phyloP scores from a whole-genome alignment of 1,140 invertebrate genomes.

The Aphidius gifuensis region DNA sequence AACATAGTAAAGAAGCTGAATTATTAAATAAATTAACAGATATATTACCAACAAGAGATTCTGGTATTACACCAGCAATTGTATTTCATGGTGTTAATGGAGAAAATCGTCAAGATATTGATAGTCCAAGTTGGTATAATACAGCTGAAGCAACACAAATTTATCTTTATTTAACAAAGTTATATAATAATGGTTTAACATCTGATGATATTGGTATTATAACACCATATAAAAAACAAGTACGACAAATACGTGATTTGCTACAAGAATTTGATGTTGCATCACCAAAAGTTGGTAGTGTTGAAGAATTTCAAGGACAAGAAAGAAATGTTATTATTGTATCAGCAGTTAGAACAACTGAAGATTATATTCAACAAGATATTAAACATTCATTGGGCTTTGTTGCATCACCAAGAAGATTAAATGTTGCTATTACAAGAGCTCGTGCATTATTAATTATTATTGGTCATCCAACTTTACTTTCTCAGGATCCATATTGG shows the following conservation, averaged over 20 bases:
- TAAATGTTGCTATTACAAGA: conserved; percentile 86
- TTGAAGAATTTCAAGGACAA: conserved; percentile 96
- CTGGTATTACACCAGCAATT: conserved; percentile 56
- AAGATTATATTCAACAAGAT: conserved; percentile 55
- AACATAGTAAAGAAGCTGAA: conserved; percentile 40
- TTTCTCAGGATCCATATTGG: conserved; percentile 72
- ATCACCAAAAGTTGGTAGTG: conserved; percentile 82
- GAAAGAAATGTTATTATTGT: conserved; percentile 84
- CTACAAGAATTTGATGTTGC: conserved; percentile 65
- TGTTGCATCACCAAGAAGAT: conserved; percentile 68
- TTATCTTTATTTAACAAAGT: conserved; percentile 58
- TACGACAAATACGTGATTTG: conserved; percentile 67
- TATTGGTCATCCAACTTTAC: conserved; percentile 77
- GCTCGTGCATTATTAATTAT: conserved; percentile 76
- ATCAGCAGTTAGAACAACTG: conserved; percentile 74
- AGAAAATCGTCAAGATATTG: conserved; percentile 66
- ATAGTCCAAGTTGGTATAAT: conserved; percentile 88
- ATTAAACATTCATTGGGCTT: conserved; percentile 69
- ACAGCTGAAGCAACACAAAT: conserved; percentile 76
- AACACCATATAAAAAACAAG: conserved; percentile 89
- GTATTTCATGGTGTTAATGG: conserved; percentile 83
- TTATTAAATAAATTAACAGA: conserved; percentile 35
- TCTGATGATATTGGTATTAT: conserved; percentile 85
- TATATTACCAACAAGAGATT: conserved; percentile 42
- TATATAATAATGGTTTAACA: conserved; percentile 65